A percentile compares a stretch with the other conserved stretches of the same genome.
phyloP scores from a whole-genome alignment of 2,888 invertebrate genomes.

The Chloroclysta siterata region DNA sequence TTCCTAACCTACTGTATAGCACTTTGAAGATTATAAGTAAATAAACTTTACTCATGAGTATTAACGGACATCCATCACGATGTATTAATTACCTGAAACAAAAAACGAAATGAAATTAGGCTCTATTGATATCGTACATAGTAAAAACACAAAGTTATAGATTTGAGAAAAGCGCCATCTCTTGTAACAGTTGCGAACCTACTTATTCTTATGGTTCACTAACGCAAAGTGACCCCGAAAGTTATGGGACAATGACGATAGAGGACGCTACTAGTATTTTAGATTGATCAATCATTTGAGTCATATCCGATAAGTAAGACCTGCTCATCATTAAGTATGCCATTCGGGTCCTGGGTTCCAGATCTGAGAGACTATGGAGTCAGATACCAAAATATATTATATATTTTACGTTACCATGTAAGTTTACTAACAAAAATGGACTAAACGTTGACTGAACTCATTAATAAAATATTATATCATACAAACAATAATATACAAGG shows the following conservation, averaged over 20 bases:
- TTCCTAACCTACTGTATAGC: too few relatives aligned
- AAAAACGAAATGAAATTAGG: constrained; percentile 11
- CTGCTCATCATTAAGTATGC: too few relatives aligned
- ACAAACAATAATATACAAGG: too few relatives aligned
- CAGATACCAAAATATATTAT: too few relatives aligned
- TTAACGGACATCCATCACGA: constrained; percentile 5
- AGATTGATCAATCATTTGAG: constrained; percentile 19
- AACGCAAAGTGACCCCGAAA: constrained; percentile 8
- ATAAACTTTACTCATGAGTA: not conserved
- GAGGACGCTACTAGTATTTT: constrained; percentile 44
- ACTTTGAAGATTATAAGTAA: too few relatives aligned
- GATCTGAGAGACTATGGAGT: too few relatives aligned
- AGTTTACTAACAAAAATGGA: too few relatives aligned
- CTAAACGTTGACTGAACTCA: too few relatives aligned
- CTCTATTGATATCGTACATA: not conserved
- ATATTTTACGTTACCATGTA: too few relatives aligned
- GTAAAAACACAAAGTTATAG: not conserved
- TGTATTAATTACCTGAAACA: constrained; percentile 49
- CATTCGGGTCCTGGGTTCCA: not conserved
- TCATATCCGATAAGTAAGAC: not conserved
- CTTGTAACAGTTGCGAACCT: constrained; percentile 38
- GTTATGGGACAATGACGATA: constrained; percentile 31
- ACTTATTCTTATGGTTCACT: constrained; percentile 5
- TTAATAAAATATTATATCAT: too few relatives aligned
- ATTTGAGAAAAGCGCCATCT: constrained; percentile 49